These are phyloP conservation scores for Macroramphosus scolopax DNA, from an alignment of 2,797 vertebrate species.

Conservation along the genomic window DNA sequence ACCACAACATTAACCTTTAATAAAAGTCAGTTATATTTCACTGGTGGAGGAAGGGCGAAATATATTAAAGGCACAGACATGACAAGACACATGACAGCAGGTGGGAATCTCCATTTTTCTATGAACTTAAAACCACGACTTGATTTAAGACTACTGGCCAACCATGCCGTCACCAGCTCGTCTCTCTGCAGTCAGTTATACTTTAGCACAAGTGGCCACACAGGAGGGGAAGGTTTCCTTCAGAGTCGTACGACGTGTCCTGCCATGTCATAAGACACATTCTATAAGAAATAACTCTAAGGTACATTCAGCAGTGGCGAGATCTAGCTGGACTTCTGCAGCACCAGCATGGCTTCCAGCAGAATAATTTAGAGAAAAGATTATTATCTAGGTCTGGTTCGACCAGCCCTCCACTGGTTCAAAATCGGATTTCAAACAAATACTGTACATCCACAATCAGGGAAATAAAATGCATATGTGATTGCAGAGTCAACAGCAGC, in stretches of 20 bases:
- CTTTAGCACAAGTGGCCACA: conserved; percentile 56
- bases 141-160: not conserved
- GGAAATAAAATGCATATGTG: conserved; percentile 39
- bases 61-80: conserved; percentile 55
- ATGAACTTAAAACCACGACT: too few species aligned
- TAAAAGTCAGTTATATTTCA: conserved; percentile 27
- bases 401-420: conserved; percentile 5
- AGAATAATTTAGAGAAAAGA: conserved; percentile 46
- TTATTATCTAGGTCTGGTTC: not conserved
- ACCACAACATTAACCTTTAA: conserved; percentile 29
- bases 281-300: conserved; percentile 36
- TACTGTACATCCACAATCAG: conserved; percentile 32
- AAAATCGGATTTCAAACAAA: conserved; percentile 24
- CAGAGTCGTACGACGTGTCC: conserved; percentile 31
- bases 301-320: conserved; percentile 56
- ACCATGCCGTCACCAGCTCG: conserved; percentile 17
- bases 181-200: conserved; percentile 11
- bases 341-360: conserved; percentile 49
- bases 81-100: conserved; percentile 28
- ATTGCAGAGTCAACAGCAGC: conserved; percentile 51
- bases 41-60: conserved; percentile 1
- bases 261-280: conserved; percentile 53
- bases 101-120: not conserved
- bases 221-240: conserved; percentile 53
- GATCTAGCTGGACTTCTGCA: conserved; percentile 26